phyloP scores from a whole-genome alignment of 2,888 invertebrate genomes.

The Tachina fera region DNA sequence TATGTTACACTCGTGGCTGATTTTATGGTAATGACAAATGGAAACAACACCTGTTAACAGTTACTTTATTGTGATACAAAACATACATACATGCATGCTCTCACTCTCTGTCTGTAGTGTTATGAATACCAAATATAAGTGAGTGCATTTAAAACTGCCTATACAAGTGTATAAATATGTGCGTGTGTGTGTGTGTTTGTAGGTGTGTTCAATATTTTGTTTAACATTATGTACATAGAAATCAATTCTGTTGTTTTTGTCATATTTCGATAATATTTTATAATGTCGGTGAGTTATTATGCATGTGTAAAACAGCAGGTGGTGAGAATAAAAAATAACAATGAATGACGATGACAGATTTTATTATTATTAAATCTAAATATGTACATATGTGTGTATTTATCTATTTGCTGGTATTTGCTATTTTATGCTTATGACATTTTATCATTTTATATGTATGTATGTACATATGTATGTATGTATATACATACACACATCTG shows the following conservation, averaged over 20 bases:
- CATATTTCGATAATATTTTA: not conserved
- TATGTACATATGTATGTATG: too few relatives aligned
- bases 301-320: conserved; percentile 12
- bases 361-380: conserved; percentile 28
- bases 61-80: conserved; percentile 5
- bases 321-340: conserved; percentile 23
- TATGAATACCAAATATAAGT: not conserved
- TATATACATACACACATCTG: too few relatives aligned
- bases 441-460: not conserved
- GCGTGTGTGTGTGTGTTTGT: not conserved
- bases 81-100: not conserved
- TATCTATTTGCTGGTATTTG: conserved; percentile 1
- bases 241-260: not conserved
- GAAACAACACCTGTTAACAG: conserved; percentile 48
- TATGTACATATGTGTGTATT: not conserved
- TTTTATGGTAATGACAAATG: not conserved
- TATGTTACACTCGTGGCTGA: conserved; percentile 6
- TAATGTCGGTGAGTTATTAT: not conserved
- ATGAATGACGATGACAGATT: conserved; percentile 42
- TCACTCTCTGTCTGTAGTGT: not conserved
- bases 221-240: not conserved
- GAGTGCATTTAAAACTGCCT: too few relatives aligned
- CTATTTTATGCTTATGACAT: conserved; percentile 29
- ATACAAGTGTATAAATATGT: not conserved
- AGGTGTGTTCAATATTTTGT: not conserved